A percentile compares a stretch with the other conserved stretches of the same genome.
Conservation (phyloP, 2,888 invertebrate species). For the Cerceris ruficornis region DNA sequence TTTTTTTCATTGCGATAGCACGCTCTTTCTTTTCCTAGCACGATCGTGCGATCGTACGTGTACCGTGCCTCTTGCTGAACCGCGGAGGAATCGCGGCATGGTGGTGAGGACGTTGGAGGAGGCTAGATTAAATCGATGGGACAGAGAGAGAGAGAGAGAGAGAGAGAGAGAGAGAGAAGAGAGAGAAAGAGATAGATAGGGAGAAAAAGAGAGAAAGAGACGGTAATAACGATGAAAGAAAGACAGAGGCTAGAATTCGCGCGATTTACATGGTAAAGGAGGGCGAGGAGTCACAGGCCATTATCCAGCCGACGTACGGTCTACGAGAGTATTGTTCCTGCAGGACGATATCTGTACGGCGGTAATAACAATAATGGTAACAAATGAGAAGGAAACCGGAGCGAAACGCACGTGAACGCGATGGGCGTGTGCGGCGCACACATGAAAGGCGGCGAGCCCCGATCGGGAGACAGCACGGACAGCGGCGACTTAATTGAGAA, state of each 20-base stretch:
- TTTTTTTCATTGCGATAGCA: slow-evolving; percentile 40
- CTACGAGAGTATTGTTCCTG: slow-evolving; percentile 34
- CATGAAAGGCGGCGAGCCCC: slow-evolving; percentile 23
- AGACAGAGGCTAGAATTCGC: slow-evolving; percentile 58
- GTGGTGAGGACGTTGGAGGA: no score
- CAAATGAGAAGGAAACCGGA: slow-evolving; percentile 56
- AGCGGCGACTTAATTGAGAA: slow-evolving; percentile 52
- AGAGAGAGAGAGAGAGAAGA: background rate
- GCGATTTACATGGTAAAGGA: slow-evolving; percentile 61
- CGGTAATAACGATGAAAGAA: background rate
- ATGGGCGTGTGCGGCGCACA: slow-evolving; percentile 30
- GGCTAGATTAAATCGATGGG: no score
- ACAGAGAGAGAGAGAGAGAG: background rate
- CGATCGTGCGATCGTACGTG: slow-evolving; percentile 46
- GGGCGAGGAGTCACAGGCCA: slow-evolving; percentile 64
- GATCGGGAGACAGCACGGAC: slow-evolving; percentile 12
- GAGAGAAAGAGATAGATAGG: background rate
- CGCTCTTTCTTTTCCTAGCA: slow-evolving; percentile 41
- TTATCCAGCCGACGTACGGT: slow-evolving; percentile 62
- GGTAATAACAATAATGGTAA: slow-evolving; percentile 60
- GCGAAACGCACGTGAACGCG: slow-evolving; percentile 28
- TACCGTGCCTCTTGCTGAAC: background rate
- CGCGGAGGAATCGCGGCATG: background rate
- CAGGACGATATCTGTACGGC: slow-evolving; percentile 53
- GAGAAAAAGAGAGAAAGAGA: background rate